Conservation (phyloP, 1,140 invertebrate genomes). For the Diabrotica virgifera region DNA sequence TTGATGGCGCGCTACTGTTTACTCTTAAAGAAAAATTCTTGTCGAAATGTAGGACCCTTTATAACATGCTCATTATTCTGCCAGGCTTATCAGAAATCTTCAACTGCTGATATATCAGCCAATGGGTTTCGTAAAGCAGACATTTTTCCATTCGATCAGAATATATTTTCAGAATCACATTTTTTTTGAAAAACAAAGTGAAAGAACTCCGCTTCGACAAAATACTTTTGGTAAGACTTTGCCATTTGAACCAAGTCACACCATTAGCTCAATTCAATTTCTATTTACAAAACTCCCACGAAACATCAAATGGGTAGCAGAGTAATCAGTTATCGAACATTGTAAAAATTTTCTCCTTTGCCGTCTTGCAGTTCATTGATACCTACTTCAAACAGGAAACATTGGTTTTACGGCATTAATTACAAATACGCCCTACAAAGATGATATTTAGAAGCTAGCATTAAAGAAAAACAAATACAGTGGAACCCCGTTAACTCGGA, state of each 20-base stretch:
- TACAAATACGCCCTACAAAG: background rate
- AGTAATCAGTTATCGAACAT: background rate
- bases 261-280: background rate
- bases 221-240: background rate
- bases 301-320: too few relatives aligned
- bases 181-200: background rate
- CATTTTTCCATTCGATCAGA: background rate
- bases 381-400: background rate
- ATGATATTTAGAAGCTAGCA: background rate
- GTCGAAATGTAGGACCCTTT: constrained; percentile 28
- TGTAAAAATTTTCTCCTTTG: background rate
- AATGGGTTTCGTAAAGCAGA: constrained; percentile 7
- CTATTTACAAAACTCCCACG: background rate
- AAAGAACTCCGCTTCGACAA: too few relatives aligned
- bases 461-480: too few relatives aligned
- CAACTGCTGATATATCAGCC: background rate
- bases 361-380: background rate
- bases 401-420: background rate
- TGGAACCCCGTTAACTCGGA: too few relatives aligned
- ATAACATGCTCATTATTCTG: background rate
- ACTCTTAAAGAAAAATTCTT: too few relatives aligned
- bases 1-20: too few relatives aligned
- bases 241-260: background rate
- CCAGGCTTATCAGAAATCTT: too few relatives aligned
- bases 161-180: background rate